A percentile compares a stretch with the other conserved stretches of the same genome.
phyloP scores from a whole-genome alignment of 2,113 vertebrate species.

The Paramormyrops kingsleyae region DNA sequence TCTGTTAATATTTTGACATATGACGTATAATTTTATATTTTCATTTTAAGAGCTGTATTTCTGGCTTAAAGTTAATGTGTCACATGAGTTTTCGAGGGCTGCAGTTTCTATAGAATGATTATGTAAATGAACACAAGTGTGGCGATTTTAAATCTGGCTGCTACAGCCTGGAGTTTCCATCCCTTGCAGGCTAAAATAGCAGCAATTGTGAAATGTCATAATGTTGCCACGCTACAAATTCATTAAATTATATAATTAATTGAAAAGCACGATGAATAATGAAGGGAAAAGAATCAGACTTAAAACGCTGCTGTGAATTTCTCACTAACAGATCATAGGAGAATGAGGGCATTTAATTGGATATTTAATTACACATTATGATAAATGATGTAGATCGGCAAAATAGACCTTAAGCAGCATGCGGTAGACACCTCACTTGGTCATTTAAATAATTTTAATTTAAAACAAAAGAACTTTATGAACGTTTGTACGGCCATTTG shows the following conservation, averaged over 20 bases:
- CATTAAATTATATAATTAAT: neutral
- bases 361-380: neutral
- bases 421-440: neutral
- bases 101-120: neutral
- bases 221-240: neutral
- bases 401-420: neutral
- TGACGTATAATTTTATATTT: neutral
- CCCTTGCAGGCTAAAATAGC: neutral
- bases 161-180: neutral
- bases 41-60: neutral
- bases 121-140: neutral
- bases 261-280: neutral
- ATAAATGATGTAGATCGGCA: neutral
- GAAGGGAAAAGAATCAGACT: neutral
- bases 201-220: neutral
- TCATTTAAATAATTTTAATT: neutral
- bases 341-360: neutral
- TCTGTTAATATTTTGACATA: neutral
- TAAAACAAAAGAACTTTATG: neutral
- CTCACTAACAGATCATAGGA: neutral
- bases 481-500: neutral
- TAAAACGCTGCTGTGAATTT: neutral
- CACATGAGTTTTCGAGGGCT: neutral
- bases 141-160: neutral
- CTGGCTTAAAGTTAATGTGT: neutral